These are phyloP conservation scores for Scarus forsteni DNA, from an alignment of 2,797 vertebrate genomes.

Conservation along the genomic window DNA sequence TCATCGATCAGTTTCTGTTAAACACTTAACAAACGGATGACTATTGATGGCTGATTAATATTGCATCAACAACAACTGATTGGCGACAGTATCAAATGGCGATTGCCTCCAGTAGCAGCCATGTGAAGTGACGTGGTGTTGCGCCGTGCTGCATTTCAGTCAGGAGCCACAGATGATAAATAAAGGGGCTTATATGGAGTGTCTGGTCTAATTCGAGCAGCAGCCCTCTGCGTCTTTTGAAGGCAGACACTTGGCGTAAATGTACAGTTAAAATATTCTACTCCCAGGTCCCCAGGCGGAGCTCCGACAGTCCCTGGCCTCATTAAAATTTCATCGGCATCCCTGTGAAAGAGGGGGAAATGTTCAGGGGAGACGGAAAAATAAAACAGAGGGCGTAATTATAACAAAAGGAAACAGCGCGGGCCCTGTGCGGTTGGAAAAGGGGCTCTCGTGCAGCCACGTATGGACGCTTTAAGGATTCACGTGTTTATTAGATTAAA, in stretches of 20 bases:
- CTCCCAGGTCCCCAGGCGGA: constrained; percentile 93
- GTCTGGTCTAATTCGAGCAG: constrained; percentile 92
- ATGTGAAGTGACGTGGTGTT: constrained; percentile 60
- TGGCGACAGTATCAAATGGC: constrained; percentile 75
- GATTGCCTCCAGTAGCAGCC: constrained; percentile 56
- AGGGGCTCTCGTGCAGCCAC: constrained; percentile 59
- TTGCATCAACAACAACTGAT: constrained; percentile 86
- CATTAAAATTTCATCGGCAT: constrained; percentile 99
- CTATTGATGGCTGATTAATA: constrained; percentile 90
- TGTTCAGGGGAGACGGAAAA: constrained; percentile 84
- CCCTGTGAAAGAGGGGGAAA: constrained; percentile 90
- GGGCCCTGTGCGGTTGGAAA: constrained; percentile 78
- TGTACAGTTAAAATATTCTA: constrained; percentile 99
- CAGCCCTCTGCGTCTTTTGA: constrained; percentile 91
- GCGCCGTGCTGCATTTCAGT: constrained; percentile 16
- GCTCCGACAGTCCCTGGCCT: constrained; percentile 95
- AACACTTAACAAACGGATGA: constrained; percentile 89
- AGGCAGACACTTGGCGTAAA: constrained; percentile 98
- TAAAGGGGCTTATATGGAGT: constrained; percentile 69
- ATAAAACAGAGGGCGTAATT: constrained; percentile 89
- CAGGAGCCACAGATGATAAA: constrained; percentile 71
- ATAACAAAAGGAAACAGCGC: constrained; percentile 87
- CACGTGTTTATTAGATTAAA: constrained; percentile 36
- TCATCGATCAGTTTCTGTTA: constrained; percentile 86
- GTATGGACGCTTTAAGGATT: constrained; percentile 28